Percentiles rank a stretch among this genome's conserved stretches.
phyloP scores from a whole-genome alignment of 2,888 invertebrate species.

The Sesamia inferens region DNA sequence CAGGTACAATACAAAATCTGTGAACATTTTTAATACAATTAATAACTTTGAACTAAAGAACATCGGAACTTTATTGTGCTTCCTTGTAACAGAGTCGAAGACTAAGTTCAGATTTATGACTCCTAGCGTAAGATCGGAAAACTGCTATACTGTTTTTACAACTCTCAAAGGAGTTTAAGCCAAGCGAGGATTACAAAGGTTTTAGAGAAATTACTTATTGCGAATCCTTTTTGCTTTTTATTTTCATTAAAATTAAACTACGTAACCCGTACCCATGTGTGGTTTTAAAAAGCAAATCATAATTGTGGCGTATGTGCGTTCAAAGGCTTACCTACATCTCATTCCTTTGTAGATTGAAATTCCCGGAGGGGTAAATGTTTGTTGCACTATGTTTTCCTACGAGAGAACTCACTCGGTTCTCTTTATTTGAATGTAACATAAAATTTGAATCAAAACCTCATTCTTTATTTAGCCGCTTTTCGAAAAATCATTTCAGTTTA shows the following conservation, averaged over 20 bases:
- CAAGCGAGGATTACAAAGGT: constrained; percentile 24
- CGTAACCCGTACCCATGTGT: constrained; percentile 15
- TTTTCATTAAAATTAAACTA: constrained; percentile 37
- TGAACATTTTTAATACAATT: constrained; percentile 36
- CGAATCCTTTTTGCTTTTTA: constrained; percentile 26
- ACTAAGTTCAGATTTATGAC: constrained; percentile 52
- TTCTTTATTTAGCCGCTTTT: neutral
- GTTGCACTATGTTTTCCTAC: constrained; percentile 4
- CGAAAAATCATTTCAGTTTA: neutral
- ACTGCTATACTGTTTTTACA: constrained; percentile 54
- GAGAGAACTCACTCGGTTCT: neutral
- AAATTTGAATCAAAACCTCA: neutral
- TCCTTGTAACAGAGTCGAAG: constrained; percentile 30
- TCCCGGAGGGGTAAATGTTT: constrained; percentile 21
- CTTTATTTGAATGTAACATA: neutral
- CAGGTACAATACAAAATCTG: constrained; percentile 1
- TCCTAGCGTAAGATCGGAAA: constrained; percentile 40
- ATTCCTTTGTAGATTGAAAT: constrained; percentile 52
- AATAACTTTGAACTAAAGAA: constrained; percentile 25
- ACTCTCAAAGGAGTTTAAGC: constrained; percentile 39
- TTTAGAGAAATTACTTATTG: constrained; percentile 24
- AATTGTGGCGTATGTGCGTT: constrained; percentile 40
- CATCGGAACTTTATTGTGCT: constrained; percentile 33
- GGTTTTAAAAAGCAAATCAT: constrained; percentile 44
- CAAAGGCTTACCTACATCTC: constrained; percentile 23